Evolutionary conservation across 2,113 vertebrate genomes (phyloP).

Genomic region (Microcebus griseorufus): DNA sequence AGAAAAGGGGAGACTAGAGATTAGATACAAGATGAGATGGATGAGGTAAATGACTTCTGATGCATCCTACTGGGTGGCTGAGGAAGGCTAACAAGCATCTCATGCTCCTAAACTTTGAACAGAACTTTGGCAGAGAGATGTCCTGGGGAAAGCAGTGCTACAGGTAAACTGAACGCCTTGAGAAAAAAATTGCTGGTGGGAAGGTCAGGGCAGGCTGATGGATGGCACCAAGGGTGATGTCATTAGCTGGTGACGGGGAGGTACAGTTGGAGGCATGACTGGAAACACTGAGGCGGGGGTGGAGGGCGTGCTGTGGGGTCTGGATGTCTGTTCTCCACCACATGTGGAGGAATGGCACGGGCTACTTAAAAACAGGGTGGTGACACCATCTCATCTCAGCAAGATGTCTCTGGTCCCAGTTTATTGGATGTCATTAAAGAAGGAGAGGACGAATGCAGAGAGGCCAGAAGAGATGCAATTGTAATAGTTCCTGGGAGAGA

Average conservation of each 20-base stretch:
- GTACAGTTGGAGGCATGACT: neutral
- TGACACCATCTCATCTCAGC: neutral
- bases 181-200: neutral
- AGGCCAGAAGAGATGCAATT: neutral
- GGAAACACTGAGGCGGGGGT: neutral
- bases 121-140: neutral
- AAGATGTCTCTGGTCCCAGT: neutral
- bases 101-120: neutral
- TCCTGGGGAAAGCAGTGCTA: neutral
- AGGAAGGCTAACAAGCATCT: too few species aligned
- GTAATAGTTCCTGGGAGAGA: neutral
- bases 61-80: accelerated
- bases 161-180: neutral
- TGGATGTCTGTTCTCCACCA: neutral
- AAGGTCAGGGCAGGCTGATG: neutral
- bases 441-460: neutral
- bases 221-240: neutral
- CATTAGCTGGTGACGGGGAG: neutral
- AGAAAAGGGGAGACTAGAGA: accelerated
- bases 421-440: neutral
- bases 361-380: too few species aligned
- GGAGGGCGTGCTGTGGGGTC: accelerated
- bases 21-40: neutral
- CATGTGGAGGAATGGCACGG: neutral
- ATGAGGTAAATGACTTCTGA: neutral